Evolutionary conservation across 2,797 vertebrate genomes (phyloP).

Genomic region (Lepidocolaptes lacrymiger): DNA sequence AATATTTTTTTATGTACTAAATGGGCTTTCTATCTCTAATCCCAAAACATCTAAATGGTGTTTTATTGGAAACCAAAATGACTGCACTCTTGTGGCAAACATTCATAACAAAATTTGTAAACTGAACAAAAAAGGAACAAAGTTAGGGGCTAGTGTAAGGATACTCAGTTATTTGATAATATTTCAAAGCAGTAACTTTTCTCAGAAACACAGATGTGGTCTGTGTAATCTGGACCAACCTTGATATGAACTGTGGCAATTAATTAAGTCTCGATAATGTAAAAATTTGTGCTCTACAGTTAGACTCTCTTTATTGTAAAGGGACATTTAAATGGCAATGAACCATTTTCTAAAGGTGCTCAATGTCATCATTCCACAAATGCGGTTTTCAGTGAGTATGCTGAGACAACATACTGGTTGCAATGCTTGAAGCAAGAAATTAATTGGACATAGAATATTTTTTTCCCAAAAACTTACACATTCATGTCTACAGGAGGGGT

Average conservation of each 20-base stretch:
- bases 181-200: slow-evolving; percentile 2
- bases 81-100: slow-evolving; percentile 29
- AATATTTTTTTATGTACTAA: slow-evolving; percentile 15
- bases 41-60: slow-evolving; percentile 8
- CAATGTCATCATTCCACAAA: not conserved
- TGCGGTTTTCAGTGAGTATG: not conserved
- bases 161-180: not conserved
- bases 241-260: not conserved
- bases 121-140: not conserved
- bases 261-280: not conserved
- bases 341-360: not conserved
- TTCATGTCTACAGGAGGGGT: not conserved
- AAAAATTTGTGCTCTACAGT: not conserved
- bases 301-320: not conserved
- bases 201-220: not conserved
- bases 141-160: not conserved
- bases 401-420: not conserved
- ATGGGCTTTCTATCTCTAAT: slow-evolving; percentile 12
- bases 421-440: not conserved
- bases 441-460: not conserved
- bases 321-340: not conserved
- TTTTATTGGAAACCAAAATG: slow-evolving; percentile 55
- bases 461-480: not conserved
- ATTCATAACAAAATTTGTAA: slow-evolving; percentile 32
- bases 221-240: not conserved